Base-by-base conservation (phyloP, 64 coral and sea anemone species). In the Montipora efflorescens region DNA sequence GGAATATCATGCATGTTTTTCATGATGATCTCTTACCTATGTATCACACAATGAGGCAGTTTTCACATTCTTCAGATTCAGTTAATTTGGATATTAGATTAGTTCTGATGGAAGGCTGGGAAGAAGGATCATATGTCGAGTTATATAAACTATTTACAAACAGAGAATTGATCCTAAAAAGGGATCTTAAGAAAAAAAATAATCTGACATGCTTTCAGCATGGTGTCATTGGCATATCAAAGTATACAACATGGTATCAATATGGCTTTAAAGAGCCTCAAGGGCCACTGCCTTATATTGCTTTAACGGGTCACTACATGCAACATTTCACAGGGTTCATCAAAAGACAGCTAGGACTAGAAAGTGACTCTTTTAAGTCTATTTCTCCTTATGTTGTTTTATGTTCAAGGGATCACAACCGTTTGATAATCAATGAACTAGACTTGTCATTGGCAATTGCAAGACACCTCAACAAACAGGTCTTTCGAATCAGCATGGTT, bases 171-270 rank as follows among this genome's bases (percentile, higher is more conserved):
- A 23, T 99, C 4, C 75, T 95, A 1, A 94, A 94, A 69, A 50
- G 53, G 10, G 85, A 98, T 84, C 7, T 99, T 62, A 44, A 57
- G 25, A 66, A 83, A 46, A 67, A 53, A 44, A 87, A 99, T 14
- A 23, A 8, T 2, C 75, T 99, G 92, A 94, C 74, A 7, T 99
- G 98, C 67, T 99, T 99, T 88, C 95, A 71, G 12, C 53, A 96
- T 89, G 90, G 90, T 62, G 52, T 96, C 8, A 92, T 99, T 77
- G 98, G 98, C 7, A 90, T 99, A 86, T 91, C 92, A 77, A 99
- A 99, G n/a, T 92, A 75, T 18, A 95, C 95, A 82, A 96, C 95
- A 51, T 99, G 98, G 98, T 99, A 99, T 75, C 95, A 99, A 4
- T 99, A 96, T 92, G 98, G 98, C 4, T 99, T 99, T n/a, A 92